Base-by-base conservation (phyloP, 1,140 invertebrate species). In the Piezodorus guildinii region DNA sequence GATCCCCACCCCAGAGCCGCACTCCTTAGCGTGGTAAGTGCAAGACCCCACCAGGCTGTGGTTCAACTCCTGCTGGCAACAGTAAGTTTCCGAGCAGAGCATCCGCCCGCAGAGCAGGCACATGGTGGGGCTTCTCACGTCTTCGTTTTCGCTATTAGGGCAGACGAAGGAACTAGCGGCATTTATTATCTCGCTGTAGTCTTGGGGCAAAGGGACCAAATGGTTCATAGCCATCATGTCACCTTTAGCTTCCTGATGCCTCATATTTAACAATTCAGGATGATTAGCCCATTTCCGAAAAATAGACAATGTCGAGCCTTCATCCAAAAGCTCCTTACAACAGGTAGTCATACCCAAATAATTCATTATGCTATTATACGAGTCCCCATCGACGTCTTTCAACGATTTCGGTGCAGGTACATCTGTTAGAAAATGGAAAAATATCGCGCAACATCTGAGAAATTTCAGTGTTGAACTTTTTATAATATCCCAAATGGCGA, bases 121-220 rank as follows among this genome's bases (percentile, higher is more conserved):
- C 86, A 98, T 91, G 0, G 95, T 95, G 12, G 96, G 96, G 62
- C 91, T 90, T 60, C 93, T 83, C 61, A 89, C 90, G 72, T 97
- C 92, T 74, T 94, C 90, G 17, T 87, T 80, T 68, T 90, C 88
- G 45, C 86, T 88, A 70, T 91, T 93, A 0, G 90, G 89, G 73
- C 93, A 98, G 15, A 86, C 88, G 74, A 97, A 98, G 44, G 86
- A 81, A 0, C 94, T 93, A 2, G 94, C 93, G 39, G 85, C 84
- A 71, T 98, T 98, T 70, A 99, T 96, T 16, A 99, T 78, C 74
- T 98, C 94, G 70, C 91, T 94, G 73, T 95, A 99, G 73, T 99
- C 95, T 0, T 86, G 80, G 0, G 92, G 94, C 60, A 99, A 74
- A 0, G 81, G 74, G 2, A 95, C 82, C 25, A 39, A 10, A 8